Evolutionary conservation across 1,140 invertebrate genomes (phyloP), one percentile per base, ranked within the genome.

Genomic region (Drosophila pallidifrons): DNA sequence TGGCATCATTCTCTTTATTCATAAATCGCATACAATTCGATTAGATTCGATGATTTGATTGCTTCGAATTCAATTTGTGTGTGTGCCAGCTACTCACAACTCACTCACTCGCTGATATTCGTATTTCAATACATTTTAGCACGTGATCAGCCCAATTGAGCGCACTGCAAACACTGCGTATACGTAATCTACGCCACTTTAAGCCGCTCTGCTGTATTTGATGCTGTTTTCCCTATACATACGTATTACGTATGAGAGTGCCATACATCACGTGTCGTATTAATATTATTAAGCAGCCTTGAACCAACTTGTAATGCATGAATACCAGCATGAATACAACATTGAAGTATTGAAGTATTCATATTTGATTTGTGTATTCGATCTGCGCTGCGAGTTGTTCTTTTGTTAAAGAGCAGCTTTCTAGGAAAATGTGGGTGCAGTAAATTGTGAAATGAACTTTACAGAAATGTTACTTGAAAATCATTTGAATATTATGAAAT

Each of bases 11-110:
- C 64, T 64, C 52, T 74, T 79, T 77, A 77, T 79, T 78, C 71
- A 78, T 77, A 66, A 70, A 77, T 58, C 78, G 47, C 75, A 78
- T 60, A 66, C 63, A 80, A 80, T 78, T 80, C 60, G 65, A 77
- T 80, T 74, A 77, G 74, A 65, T 65, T 74, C 70, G 49, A 74
- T 70, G 75, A 75, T 75, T 80, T 80, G 78, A 80, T 78, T 80
- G 78, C 69, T 60, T 64, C 43, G 63, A 80, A 80, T 78, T 80
- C 65, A 74, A 80, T 75, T 78, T 80, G 35, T 32, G 20, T 32
- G 20, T 25, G 30, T 32, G 35, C 20, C 6, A 41, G 66, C 75
- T 66, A 72, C 73, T 76, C 43, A 65, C 66, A 58, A 69, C 35
- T 32, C 30, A 32, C 30, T 32, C 7, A 6, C 7, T 8, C 2